A percentile compares a stretch with the other conserved stretches of the same genome.
Conservation (phyloP, 2,113 vertebrate genomes). For the Lates calcarifer region DNA sequence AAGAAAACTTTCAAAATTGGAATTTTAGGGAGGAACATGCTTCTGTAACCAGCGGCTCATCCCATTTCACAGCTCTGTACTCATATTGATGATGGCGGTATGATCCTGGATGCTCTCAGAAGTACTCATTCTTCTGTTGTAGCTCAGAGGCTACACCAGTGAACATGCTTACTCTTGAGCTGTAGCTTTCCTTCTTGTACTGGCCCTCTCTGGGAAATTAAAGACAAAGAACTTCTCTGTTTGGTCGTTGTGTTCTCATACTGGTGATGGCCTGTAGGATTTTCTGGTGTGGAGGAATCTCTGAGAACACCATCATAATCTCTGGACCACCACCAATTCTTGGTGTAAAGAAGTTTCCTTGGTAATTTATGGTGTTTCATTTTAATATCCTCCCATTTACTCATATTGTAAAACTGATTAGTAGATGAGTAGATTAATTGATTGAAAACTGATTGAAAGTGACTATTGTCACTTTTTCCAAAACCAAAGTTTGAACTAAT, state of each 20-base stretch:
- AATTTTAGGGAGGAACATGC: no score
- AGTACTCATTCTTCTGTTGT: background rate
- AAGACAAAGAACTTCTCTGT: background rate
- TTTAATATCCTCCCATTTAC: background rate
- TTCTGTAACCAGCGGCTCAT: no score
- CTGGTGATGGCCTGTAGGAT: background rate
- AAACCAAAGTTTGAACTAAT: no score
- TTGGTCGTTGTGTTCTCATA: background rate
- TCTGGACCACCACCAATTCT: background rate
- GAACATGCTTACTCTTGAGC: background rate
- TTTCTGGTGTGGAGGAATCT: background rate
- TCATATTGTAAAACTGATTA: background rate
- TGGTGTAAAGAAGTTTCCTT: background rate
- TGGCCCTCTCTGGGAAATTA: background rate
- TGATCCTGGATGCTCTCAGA: background rate
- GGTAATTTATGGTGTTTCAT: background rate
- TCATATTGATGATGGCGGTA: background rate
- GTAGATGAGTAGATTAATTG: no score
- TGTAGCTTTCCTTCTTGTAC: background rate
- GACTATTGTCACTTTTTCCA: no score
- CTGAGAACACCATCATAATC: background rate
- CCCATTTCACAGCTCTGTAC: background rate
- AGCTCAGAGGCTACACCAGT: background rate
- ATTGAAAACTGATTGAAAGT: no score
- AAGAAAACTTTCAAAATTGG: no score